Evolutionary conservation across 2,797 vertebrate species (phyloP).

Genomic region (Smutsia temminckii): DNA sequence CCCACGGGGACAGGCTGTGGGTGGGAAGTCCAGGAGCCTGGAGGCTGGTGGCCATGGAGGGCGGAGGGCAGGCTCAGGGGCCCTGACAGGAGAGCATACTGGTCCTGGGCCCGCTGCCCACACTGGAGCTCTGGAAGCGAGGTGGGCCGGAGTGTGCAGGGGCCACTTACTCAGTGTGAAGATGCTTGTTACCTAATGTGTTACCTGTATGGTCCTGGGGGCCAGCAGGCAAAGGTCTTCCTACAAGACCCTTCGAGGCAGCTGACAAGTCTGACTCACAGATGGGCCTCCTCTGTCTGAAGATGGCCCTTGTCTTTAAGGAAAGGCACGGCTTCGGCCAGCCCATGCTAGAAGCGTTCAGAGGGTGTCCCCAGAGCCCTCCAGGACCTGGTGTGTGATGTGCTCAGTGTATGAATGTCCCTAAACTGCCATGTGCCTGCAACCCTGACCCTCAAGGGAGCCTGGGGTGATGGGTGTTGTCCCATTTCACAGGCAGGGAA

Average conservation of each 20-base stretch:
- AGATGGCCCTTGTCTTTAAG: neutral
- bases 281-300: neutral
- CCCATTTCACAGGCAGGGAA: neutral
- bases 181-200: accelerated
- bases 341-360: neutral
- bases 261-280: neutral
- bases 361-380: neutral
- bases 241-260: neutral
- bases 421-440: accelerated
- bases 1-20: no score
- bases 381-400: neutral
- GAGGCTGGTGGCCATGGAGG: no score
- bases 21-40: no score
- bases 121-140: no score
- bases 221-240: neutral
- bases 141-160: neutral
- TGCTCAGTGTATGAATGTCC: neutral
- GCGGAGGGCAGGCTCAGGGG: no score
- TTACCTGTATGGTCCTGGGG: accelerated
- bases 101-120: no score
- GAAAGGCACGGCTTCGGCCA: neutral
- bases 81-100: no score
- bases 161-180: neutral
- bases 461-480: accelerated
- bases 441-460: neutral